Evolutionary conservation across 1,140 invertebrate species (phyloP).

Genomic region (Eufriesea mexicana): DNA sequence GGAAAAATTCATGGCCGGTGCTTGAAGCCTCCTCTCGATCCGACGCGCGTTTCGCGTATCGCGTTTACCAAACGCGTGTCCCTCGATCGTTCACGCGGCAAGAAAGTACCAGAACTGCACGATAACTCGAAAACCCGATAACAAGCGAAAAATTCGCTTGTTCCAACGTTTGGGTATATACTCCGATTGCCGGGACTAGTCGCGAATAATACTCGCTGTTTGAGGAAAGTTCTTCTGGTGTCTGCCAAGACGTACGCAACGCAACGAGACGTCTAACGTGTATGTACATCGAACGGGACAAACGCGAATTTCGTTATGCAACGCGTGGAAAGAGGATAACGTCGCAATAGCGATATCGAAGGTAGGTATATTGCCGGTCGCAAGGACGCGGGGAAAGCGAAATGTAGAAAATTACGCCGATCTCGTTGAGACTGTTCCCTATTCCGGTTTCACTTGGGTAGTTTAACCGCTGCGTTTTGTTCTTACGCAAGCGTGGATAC

Average conservation of each 20-base stretch:
- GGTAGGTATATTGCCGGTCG: constrained; percentile 63
- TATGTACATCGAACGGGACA: constrained; percentile 68
- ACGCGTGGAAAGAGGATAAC: constrained; percentile 71
- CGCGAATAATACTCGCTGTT: too few species aligned
- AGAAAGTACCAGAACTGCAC: too few species aligned
- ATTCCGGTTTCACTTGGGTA: constrained; percentile 37
- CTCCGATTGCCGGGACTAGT: too few species aligned
- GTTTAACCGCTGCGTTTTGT: constrained; percentile 26
- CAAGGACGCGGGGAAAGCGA: constrained; percentile 63
- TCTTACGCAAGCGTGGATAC: constrained; percentile 41
- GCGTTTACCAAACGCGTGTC: too few species aligned
- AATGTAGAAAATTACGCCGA: constrained; percentile 56
- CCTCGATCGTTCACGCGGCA: too few species aligned
- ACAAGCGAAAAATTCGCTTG: too few species aligned
- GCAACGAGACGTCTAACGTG: constrained; percentile 53
- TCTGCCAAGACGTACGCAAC: too few species aligned
- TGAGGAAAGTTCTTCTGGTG: too few species aligned
- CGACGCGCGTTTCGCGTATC: constrained; percentile 39
- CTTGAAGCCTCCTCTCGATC: constrained; percentile 38
- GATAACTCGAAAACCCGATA: too few species aligned
- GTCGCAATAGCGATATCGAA: constrained; percentile 52
- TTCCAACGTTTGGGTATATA: too few species aligned
- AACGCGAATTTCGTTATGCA: constrained; percentile 68
- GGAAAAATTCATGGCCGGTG: constrained; percentile 65
- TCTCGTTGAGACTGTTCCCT: constrained; percentile 34